Percentiles rank a stretch among this genome's conserved stretches.
phyloP scores from a whole-genome alignment of 2,797 vertebrate species.

The Sparus aurata region DNA sequence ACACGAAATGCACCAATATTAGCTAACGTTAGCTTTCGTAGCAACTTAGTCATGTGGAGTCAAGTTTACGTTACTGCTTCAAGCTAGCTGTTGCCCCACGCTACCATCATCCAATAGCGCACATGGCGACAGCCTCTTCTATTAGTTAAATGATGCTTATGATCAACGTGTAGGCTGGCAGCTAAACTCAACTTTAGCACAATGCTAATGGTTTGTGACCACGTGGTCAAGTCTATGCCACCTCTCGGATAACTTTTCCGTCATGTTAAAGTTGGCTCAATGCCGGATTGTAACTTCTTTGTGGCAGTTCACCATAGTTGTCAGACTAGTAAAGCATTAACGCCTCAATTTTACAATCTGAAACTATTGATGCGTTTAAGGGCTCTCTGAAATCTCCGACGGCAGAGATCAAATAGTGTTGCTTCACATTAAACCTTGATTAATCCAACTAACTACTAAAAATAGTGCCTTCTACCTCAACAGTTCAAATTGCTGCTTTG shows the following conservation, averaged over 20 bases:
- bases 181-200: neutral
- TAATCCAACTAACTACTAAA: no score
- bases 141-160: rapidly evolving
- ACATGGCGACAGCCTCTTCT: rapidly evolving
- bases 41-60: no score
- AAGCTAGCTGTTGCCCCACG: rapidly evolving
- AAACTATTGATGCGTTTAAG: neutral
- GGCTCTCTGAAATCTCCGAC: neutral
- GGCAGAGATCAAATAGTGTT: neutral
- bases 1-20: rapidly evolving
- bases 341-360: rapidly evolving
- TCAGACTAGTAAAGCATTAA: rapidly evolving
- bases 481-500: no score
- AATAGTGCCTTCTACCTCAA: no score
- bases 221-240: conserved; percentile 23
- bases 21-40: neutral
- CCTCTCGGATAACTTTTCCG: no score
- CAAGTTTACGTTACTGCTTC: rapidly evolving
- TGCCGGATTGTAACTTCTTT: rapidly evolving
- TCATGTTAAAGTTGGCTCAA: no score
- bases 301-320: rapidly evolving
- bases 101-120: rapidly evolving
- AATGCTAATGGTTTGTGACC: conserved; percentile 4
- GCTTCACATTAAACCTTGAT: no score
- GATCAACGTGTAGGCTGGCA: rapidly evolving